Conservation (phyloP, 2,797 vertebrate species). For the Meriones psammophilus region DNA sequence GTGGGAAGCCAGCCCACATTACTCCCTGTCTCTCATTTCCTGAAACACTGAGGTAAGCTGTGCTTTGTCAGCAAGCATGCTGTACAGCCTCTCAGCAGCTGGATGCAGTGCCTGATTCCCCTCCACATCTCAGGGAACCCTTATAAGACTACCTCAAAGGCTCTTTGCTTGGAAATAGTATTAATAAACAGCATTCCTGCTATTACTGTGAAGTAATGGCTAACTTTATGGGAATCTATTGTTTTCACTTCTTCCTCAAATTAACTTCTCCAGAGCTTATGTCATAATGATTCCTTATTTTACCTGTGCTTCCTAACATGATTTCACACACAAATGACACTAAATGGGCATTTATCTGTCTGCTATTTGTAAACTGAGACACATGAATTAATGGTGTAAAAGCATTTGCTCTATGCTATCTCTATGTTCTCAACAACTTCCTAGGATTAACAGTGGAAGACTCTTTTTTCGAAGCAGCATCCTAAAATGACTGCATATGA, state of each 20-base stretch:
- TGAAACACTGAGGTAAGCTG: neutral
- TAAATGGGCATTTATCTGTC: neutral
- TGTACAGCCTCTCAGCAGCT: neutral
- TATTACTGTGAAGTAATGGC: slow-evolving; percentile 19
- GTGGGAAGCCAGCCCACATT: neutral
- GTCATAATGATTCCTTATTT: slow-evolving; percentile 6
- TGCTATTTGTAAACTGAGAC: neutral
- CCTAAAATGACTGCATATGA: neutral
- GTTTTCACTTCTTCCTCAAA: neutral
- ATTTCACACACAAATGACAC: neutral
- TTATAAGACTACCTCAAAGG: neutral
- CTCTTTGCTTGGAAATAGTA: neutral
- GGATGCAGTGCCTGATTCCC: neutral
- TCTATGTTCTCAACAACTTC: neutral
- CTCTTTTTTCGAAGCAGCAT: neutral
- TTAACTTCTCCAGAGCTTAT: neutral
- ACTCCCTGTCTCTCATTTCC: neutral
- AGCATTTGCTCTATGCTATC: neutral
- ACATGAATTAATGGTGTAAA: neutral
- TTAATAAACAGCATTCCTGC: neutral
- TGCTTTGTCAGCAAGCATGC: neutral
- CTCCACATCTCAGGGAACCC: neutral
- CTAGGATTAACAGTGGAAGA: neutral
- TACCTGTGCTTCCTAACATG: neutral
- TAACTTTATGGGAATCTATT: neutral